Evolutionary conservation across 2,888 invertebrate genomes (phyloP), one percentile per base, ranked within the genome.

Genomic region (Rutpela maculata): DNA sequence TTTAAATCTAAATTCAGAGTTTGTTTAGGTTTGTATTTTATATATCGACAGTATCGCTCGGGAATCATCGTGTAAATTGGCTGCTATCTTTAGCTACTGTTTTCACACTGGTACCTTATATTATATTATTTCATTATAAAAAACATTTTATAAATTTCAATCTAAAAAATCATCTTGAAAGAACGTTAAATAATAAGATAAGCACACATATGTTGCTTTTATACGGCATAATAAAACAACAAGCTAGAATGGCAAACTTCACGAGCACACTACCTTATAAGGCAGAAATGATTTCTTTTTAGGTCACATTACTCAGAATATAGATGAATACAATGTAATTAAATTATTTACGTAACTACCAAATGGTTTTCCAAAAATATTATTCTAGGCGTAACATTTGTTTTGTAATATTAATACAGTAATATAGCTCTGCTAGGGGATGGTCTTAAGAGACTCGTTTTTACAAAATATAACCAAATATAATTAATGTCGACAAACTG

Each of bases 241-340:
- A 75, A 69, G 74, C 71, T 78, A 66, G 77, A 78, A 75, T 70
- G 77, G 77, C 74, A 75, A 73, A 75, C 69, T 60, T 80, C 76
- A 74, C 79, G 67, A 79, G 26, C 68, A 43, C 56, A 75, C 18
- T 67, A 74, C 85, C 85, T 79, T 84, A 85, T 84, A 84, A 75
- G 84, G 86, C 67, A 76, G 80, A 82, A 82, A 82, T 82, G 70
- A 22, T 82, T 82, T 80, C 77, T 84, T 85, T 85, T 84, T 83
- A 84, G 86, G 86, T 86, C 85, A 81, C 74, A 77, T 82, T 83
- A 85, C 82, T 84, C 83, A 83, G 78, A 81, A 78, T 82, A 70
- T 70, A 70, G 70, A 70, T 17, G 70, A 60, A 70, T 60, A 70
- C 70, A 60, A 78, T 81, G 81, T 76, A 82, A 80, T 76, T 80